Percentiles rank a stretch among this genome's conserved stretches.
Evolutionary conservation across 2,113 vertebrate species (phyloP).

Genomic region (Gnathonemus longibarbis): DNA sequence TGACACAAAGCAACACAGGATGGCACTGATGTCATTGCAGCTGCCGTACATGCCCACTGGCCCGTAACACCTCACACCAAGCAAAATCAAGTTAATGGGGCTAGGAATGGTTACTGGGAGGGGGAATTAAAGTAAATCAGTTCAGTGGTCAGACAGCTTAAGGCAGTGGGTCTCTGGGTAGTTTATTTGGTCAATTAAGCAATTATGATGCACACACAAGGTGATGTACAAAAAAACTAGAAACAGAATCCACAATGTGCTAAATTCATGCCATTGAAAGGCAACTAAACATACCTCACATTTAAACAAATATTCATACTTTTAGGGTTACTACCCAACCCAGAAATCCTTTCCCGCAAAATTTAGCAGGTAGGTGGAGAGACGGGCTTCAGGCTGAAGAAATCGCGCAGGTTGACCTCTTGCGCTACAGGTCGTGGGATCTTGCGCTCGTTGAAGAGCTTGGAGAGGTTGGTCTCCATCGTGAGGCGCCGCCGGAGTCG

Average conservation of each 20-base stretch:
- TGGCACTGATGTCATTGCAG: neutral
- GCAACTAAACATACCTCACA: neutral
- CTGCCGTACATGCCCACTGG: neutral
- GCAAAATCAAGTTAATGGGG: neutral
- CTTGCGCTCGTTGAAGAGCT: constrained; percentile 71
- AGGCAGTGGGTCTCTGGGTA: neutral
- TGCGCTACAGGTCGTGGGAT: constrained; percentile 58
- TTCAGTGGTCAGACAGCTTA: neutral
- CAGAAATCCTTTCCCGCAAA: neutral
- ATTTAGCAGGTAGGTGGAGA: neutral
- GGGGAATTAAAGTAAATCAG: neutral
- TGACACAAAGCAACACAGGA: neutral
- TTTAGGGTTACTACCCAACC: neutral
- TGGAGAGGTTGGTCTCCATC: constrained; percentile 56
- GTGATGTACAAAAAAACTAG: neutral
- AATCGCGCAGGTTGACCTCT: constrained; percentile 58
- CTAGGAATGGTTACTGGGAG: neutral
- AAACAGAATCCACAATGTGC: neutral
- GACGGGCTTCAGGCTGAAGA: constrained; percentile 52
- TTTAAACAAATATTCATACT: neutral
- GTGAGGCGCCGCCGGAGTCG: constrained; percentile 50
- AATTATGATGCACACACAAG: neutral
- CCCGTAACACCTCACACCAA: neutral
- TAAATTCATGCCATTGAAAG: neutral
- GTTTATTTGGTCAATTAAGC: neutral